Evolutionary conservation across 2,797 vertebrate species (phyloP).

Genomic region (Varecia variegata): DNA sequence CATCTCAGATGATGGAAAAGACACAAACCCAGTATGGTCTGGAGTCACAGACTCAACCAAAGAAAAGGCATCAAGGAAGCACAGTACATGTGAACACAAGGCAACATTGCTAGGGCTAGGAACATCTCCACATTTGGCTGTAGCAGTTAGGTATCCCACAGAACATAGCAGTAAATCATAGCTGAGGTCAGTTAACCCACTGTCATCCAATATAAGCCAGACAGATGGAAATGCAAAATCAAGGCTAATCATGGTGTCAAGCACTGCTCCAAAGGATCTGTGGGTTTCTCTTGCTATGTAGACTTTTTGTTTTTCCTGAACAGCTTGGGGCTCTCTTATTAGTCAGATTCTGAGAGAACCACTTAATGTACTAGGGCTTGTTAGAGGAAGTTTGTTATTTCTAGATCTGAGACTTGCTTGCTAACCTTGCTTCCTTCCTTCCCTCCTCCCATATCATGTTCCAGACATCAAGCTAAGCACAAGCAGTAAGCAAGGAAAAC

Average conservation of each 20-base stretch:
- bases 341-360: background rate
- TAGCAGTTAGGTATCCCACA: background rate
- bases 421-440: background rate
- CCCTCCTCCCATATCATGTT: background rate
- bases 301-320: background rate
- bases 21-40: background rate
- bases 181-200: conserved; percentile 11
- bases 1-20: background rate
- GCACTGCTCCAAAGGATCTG: background rate
- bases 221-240: background rate
- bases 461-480: background rate
- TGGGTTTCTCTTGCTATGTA: background rate
- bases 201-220: background rate
- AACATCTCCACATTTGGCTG: background rate
- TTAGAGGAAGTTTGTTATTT: background rate
- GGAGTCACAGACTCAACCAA: background rate
- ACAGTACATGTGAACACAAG: no score
- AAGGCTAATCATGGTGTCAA: conserved; percentile 3
- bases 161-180: background rate
- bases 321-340: background rate
- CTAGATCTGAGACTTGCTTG: background rate
- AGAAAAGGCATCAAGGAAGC: background rate
- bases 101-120: background rate
- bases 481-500: background rate
- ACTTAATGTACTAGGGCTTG: background rate